phyloP scores from a whole-genome alignment of 2,113 vertebrate genomes.

The Leptosomus discolor region DNA sequence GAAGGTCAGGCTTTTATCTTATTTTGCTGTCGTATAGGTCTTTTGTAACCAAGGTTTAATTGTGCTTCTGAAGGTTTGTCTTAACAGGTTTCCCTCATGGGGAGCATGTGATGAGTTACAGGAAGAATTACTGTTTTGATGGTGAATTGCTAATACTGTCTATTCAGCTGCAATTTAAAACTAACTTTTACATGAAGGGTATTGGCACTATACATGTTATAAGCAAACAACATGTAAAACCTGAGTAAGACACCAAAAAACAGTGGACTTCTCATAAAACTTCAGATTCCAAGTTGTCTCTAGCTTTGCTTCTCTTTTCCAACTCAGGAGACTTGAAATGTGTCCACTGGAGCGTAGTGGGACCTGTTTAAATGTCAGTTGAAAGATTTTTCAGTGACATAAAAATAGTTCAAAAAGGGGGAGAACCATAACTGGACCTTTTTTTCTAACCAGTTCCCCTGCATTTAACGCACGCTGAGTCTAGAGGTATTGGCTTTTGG shows the following conservation, averaged over 20 bases:
- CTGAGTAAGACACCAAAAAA: background rate
- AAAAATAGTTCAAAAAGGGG: background rate
- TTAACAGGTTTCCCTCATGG: background rate
- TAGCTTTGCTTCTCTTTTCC: background rate
- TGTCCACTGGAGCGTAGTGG: background rate
- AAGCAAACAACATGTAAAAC: background rate
- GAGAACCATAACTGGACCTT: background rate
- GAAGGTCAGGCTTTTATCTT: slow-evolving; percentile 79
- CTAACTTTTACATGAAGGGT: background rate
- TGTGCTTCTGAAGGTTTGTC: background rate
- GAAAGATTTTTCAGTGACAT: background rate
- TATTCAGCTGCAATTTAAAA: background rate
- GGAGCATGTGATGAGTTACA: background rate
- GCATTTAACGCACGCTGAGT: fast-evolving
- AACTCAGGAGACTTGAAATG: background rate
- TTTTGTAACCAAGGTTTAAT: background rate
- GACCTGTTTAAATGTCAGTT: background rate
- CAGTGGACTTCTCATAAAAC: background rate
- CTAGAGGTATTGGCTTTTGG: background rate
- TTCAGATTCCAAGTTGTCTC: background rate
- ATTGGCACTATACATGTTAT: background rate
- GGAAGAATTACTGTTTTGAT: background rate
- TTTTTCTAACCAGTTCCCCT: background rate
- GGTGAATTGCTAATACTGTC: background rate
- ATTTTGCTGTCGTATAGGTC: background rate